Conservation (phyloP, 2,113 vertebrate genomes). For the Calidris pygmaea region DNA sequence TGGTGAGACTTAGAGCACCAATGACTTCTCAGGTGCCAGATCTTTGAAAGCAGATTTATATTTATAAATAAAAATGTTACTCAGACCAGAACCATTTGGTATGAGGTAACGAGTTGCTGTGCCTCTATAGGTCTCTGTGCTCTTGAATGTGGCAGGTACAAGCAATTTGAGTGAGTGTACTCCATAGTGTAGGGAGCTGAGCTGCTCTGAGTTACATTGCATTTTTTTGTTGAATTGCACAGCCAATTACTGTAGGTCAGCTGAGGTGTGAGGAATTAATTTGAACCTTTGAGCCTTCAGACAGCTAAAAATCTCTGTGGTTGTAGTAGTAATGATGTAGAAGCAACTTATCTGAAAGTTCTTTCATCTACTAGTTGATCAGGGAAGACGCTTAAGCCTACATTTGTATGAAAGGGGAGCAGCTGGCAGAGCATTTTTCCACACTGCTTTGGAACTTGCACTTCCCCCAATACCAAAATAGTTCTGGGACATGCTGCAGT, state of each 20-base stretch:
- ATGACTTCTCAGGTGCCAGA: not conserved
- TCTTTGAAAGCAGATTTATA: not conserved
- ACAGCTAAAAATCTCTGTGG: not conserved
- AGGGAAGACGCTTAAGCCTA: not conserved
- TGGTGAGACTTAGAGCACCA: not conserved
- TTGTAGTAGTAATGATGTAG: not conserved
- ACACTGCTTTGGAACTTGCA: slow-evolving; percentile 43
- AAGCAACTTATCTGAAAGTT: not conserved
- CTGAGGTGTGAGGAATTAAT: not conserved
- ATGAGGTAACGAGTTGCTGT: not conserved
- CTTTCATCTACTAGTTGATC: not conserved
- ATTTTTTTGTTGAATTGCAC: not conserved
- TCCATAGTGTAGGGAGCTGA: not conserved
- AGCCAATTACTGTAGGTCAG: not conserved
- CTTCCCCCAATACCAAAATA: slow-evolving; percentile 58
- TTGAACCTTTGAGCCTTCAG: not conserved
- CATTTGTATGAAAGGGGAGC: slow-evolving; percentile 3
- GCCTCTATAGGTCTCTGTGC: not conserved
- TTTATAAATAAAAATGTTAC: not conserved
- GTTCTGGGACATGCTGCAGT: slow-evolving; percentile 43
- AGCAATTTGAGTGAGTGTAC: fast-evolving
- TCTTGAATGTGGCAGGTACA: not conserved
- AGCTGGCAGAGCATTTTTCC: slow-evolving; percentile 60
- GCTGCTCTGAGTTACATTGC: not conserved
- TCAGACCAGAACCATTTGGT: not conserved